Evolutionary conservation across 2,888 invertebrate species (phyloP), one percentile per base, ranked within the genome.

Genomic region (Epicampocera succincta): DNA sequence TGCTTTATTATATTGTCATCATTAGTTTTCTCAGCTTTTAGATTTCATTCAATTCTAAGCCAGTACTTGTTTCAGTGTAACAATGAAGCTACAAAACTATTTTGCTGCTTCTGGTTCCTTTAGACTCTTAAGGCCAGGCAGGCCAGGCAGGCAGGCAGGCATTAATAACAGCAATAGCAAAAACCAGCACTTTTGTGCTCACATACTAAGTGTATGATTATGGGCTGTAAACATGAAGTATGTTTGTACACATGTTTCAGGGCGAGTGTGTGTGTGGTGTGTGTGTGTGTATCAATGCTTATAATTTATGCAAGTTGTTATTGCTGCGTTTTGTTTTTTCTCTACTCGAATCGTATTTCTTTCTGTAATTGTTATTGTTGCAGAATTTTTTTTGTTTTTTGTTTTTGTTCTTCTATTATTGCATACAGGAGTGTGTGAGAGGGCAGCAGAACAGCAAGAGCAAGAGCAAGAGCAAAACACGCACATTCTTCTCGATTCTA

Each of bases 261-360:
- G 3, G 5, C 21, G 40, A 25, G 5, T 9, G 21, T 40, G 25
- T 46, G 29, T 56, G 54, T 38, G 42, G 21, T 40, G 25, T 46
- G 29, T 56, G 54, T 38, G 42, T 44, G 25, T 72, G 40, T 9
- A 9, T 61, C 33, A 52, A 50, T 63, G 54, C 50, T 66, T 58
- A 58, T 75, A 75, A 75, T 75, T 75, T 75, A 66, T 75, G 66
- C 74, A 74, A 65, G 74, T 73, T 73, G 63, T 73, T 73, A 72
- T 72, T 72, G 56, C 65, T 48, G n/a, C 54, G 21, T 42, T 17
- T n/a, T n/a, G n/a, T n/a, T n/a, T n/a, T 12, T 48, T 38, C n/a
- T 52, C n/a, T 42, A n/a, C 19, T 46, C 65, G 9, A 46, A 21
- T 74, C 17, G 40, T 65, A 65, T 65, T 40, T 48, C 52, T 66